Conservation (phyloP, 2,797 vertebrate species). For the Lepus oiostolus region DNA sequence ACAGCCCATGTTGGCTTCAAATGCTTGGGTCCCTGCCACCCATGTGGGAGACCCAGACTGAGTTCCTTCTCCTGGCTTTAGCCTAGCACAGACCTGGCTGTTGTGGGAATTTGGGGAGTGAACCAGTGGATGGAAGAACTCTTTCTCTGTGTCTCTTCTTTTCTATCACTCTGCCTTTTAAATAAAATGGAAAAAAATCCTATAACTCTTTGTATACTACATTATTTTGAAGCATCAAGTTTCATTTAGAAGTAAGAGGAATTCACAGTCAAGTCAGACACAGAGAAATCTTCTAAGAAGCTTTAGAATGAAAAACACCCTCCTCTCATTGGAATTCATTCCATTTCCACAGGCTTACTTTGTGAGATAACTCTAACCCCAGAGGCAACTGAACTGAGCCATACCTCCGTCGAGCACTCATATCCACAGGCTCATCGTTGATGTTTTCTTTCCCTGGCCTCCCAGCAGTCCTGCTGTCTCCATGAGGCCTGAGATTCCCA, state of each 20-base stretch:
- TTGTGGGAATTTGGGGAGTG: no score
- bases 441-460: slow-evolving; percentile 97
- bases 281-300: slow-evolving; percentile 17
- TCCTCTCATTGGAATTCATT: not conserved
- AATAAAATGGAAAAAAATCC: no score
- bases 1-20: no score
- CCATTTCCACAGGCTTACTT: not conserved
- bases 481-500: slow-evolving; percentile 92
- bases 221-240: not conserved
- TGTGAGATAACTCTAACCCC: not conserved
- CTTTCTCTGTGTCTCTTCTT: no score
- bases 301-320: slow-evolving; percentile 1
- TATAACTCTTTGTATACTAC: not conserved
- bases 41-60: no score
- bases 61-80: no score
- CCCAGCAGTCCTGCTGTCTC: slow-evolving; percentile 87
- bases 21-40: no score
- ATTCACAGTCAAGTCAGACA: slow-evolving; percentile 7
- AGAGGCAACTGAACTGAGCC: slow-evolving; percentile 46
- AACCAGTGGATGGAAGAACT: no score
- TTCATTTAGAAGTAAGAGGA: slow-evolving; percentile 30
- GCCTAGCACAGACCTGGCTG: no score
- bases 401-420: slow-evolving; percentile 96
- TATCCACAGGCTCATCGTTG: slow-evolving; percentile 96
- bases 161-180: no score